Base-by-base conservation (phyloP, 2,797 vertebrate genomes). In the Falco peregrinus region DNA sequence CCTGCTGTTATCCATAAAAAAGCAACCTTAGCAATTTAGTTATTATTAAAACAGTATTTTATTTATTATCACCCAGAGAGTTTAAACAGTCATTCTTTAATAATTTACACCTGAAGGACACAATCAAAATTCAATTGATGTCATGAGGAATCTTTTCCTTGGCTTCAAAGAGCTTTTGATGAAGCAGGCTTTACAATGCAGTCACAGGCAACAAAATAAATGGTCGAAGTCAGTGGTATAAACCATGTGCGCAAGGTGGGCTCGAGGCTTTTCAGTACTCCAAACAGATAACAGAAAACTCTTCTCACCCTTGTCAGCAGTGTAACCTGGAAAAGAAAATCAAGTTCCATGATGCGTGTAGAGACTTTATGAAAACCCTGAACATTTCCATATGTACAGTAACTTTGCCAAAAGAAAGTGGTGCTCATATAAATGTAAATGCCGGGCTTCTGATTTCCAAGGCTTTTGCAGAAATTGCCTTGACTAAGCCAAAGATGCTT, bases 131-230 rank as follows among this genome's bases (percentile, higher is more conserved):
- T 86, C 65, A 68, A 0, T 4, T 71, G 61, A 56, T 75, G 20
- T 59, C 69, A 78, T 54, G 41, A 41, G 24, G 57, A 81, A 71
- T 79, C 18, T 94, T 90, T 77, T 71, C 26, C 53, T 82, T 26
- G 69, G 37, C 70, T 89, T 92, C 61, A 90, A 71, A 93, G 89
- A 65, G n/a, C 45, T 92, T 93, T 90, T 74, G 74, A 69, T 82
- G 77, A 47, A 89, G 33, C 13, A n/a, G 28, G 13, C 41, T 78
- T 88, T 78, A n/a, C 26, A 68, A 17, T 31, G 50, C 53, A 73
- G 74, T 57, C 65, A 67, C n/a, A 37, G 43, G 43, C 22, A 74
- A 21, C 13, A 57, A 60, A 60, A 94, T 20, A 88, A 77, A 60
- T 29, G 4, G 41, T 78, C 92, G 10, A 74, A 88, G 16, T 87